phyloP scores from a whole-genome alignment of 1,140 invertebrate species.

The Microplitis demolitor region DNA sequence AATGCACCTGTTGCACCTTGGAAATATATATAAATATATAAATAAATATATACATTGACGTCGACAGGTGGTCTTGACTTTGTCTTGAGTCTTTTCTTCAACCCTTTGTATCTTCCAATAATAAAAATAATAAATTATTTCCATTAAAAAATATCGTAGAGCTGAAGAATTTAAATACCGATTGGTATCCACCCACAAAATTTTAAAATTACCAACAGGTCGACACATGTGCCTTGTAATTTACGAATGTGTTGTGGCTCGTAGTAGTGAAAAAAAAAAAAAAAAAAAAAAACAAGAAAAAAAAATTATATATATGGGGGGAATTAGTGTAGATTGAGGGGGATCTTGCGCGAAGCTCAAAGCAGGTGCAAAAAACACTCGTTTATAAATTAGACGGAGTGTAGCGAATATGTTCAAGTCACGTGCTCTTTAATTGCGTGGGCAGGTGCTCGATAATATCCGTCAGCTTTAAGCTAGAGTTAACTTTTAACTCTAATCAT shows the following conservation, averaged over 20 bases:
- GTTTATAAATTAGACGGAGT: constrained; percentile 19
- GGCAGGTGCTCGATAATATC: constrained; percentile 27
- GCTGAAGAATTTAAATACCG: too few relatives aligned
- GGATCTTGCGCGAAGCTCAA: too few relatives aligned
- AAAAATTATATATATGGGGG: constrained; percentile 8
- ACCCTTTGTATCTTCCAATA: not conserved
- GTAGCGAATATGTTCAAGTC: constrained; percentile 19
- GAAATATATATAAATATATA: too few relatives aligned
- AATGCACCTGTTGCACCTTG: constrained; percentile 21
- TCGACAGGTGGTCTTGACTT: constrained; percentile 2
- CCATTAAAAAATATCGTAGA: too few relatives aligned
- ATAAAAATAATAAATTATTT: not conserved
- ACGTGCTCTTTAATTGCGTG: constrained; percentile 38
- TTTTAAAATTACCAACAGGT: too few relatives aligned
- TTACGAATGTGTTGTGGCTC: too few relatives aligned
- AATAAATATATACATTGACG: too few relatives aligned
- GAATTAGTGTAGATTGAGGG: not conserved
- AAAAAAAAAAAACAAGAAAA: not conserved
- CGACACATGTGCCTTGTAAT: too few relatives aligned
- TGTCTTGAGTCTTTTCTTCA: not conserved
- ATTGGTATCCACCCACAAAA: too few relatives aligned
- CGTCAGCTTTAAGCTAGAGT: not conserved
- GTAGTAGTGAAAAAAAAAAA: too few relatives aligned
- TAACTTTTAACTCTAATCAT: too few relatives aligned
- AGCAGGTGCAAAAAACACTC: constrained; percentile 40